These are phyloP conservation scores for Urocolius indicus DNA, from an alignment of 2,113 vertebrate species.

Conservation along the genomic window DNA sequence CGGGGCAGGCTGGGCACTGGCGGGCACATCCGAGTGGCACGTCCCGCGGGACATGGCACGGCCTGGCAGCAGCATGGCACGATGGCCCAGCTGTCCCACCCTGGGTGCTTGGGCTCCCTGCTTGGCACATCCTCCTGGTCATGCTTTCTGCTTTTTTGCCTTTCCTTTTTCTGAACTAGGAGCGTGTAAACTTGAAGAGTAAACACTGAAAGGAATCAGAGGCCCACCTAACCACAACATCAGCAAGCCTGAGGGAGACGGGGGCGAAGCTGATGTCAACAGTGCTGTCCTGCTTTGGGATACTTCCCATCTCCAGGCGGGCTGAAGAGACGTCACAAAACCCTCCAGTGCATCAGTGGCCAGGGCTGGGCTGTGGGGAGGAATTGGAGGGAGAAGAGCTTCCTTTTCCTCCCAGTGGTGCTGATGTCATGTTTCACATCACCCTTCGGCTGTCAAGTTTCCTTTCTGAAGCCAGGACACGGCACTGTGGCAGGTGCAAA, in stretches of 20 bases:
- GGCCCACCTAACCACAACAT: background rate
- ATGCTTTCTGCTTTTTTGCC: background rate
- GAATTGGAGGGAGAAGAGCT: background rate
- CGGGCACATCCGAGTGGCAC: fast-evolving
- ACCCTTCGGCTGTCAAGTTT: background rate
- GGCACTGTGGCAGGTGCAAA: background rate
- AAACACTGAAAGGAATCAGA: background rate
- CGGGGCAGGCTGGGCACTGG: fast-evolving
- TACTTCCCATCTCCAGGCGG: background rate
- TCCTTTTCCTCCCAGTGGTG: background rate
- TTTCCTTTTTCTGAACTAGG: background rate
- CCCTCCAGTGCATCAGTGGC: background rate
- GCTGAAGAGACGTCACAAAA: background rate
- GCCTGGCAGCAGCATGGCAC: fast-evolving
- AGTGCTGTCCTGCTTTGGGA: background rate
- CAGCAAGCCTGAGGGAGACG: background rate
- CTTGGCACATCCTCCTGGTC: background rate
- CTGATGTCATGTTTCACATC: background rate
- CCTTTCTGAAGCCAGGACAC: background rate
- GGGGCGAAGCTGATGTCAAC: background rate
- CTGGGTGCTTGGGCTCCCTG: fast-evolving
- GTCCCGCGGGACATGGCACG: background rate
- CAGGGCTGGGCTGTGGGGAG: background rate
- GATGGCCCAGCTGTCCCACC: fast-evolving
- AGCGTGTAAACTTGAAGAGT: background rate